Base-by-base conservation (phyloP, 2,797 vertebrate genomes). In the Leucoraja ocellata region DNA sequence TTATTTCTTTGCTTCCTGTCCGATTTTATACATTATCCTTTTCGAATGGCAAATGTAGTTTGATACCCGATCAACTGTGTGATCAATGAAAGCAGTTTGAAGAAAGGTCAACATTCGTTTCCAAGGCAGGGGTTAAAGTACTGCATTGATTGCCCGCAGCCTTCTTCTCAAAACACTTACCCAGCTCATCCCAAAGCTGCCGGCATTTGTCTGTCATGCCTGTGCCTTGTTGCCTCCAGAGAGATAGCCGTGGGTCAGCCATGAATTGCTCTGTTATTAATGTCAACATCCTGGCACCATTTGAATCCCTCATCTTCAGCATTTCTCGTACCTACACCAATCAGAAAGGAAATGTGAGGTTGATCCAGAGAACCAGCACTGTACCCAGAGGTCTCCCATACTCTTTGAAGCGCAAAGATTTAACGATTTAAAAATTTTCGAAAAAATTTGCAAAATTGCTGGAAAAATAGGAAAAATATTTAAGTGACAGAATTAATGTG, bases 191-290 rank as follows among this genome's bases (percentile, higher is more conserved):
- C 99, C 99, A 99, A 80, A 99, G 98, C 96, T 99, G 98, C 94
- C 98, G 96, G 94, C 98, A 99, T 95, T 99, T 99, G 96, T 99
- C 98, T 0, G 98, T 99, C 98, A 99, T 99, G 95, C 98, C 98
- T 0, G 98, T 98, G 93, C 99, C 99, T 95, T 99, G 99, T 94
- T 99, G 99, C 94, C 99, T 97, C 98, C 99, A 99, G 93, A 99
- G 97, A 28, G 98, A 98, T 94, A 99, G 97, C 18, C 99, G 98
- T 16, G 99, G 98, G 94, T 99, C 98, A 0, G 98, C 99, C 99
- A 99, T 99, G 93, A 99, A 99, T 96, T 99, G 98, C 93, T 99
- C 98, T 0, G 99, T 99, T 95, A 99, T 99, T 94, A 99, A 94
- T 0, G 98, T 99, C 95, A 99, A 96, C 98, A 99, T 99, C 93